phyloP scores from a whole-genome alignment of 1,140 invertebrate genomes.

The Drosophila grimshawi region DNA sequence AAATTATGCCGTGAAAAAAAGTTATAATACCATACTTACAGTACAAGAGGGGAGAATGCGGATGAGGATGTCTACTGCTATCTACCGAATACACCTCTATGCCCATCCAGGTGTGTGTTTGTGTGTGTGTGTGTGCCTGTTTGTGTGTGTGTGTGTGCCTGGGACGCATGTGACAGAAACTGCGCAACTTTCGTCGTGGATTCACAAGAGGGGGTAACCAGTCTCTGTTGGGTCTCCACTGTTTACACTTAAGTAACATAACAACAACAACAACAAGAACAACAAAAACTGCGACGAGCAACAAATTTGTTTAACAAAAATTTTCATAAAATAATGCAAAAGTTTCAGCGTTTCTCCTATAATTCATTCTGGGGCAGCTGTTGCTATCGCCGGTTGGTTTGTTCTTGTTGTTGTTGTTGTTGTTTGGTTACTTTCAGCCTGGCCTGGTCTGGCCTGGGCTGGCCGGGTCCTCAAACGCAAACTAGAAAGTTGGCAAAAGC shows the following conservation, averaged over 20 bases:
- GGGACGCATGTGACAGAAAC: conserved; percentile 53
- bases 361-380: conserved; percentile 51
- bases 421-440: conserved; percentile 2
- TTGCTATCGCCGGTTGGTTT: conserved; percentile 16
- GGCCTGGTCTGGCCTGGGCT: background rate
- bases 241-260: conserved; percentile 64
- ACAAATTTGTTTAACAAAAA: conserved; percentile 60
- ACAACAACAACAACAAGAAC: conserved; percentile 33
- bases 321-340: conserved; percentile 60
- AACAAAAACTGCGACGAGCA: conserved; percentile 42
- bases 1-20: conserved; percentile 60
- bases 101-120: conserved; percentile 25
- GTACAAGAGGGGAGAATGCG: conserved; percentile 11
- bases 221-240: conserved; percentile 22
- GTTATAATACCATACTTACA: conserved; percentile 62
- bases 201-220: conserved; percentile 2
- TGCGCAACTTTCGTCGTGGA: conserved; percentile 45
- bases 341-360: conserved; percentile 36
- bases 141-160: conserved; percentile 30
- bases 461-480: background rate
- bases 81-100: conserved; percentile 28
- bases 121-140: conserved; percentile 17
- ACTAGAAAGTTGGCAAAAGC: conserved; percentile 39
- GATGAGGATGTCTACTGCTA: conserved; percentile 23
- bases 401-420: background rate